phyloP scores from a whole-genome alignment of 2,113 vertebrate species.

The Brevimyrus niger region DNA sequence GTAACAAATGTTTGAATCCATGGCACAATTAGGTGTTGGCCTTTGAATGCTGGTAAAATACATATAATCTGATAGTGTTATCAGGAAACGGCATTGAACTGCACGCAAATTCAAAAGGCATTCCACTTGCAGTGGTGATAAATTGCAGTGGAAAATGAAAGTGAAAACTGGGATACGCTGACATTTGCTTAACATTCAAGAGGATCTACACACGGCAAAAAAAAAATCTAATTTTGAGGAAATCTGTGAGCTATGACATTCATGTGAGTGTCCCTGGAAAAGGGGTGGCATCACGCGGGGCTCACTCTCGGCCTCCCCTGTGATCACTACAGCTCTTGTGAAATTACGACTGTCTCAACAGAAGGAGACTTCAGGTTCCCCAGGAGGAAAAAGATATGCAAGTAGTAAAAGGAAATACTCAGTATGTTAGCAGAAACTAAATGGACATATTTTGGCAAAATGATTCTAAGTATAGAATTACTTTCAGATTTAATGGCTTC shows the following conservation, averaged over 20 bases:
- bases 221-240: neutral
- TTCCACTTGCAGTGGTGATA: neutral
- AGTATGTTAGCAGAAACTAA: neutral
- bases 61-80: neutral
- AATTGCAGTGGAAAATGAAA: neutral
- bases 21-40: neutral
- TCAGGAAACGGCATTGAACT: neutral
- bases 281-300: neutral
- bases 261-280: neutral
- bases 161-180: neutral
- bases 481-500: neutral
- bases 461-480: neutral
- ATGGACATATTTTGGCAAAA: neutral
- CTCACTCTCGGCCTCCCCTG: neutral
- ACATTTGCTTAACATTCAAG: conserved; percentile 11
- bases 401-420: neutral
- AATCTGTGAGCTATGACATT: conserved; percentile 1
- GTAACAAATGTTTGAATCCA: neutral
- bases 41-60: neutral
- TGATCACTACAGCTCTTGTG: neutral
- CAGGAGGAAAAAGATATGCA: neutral
- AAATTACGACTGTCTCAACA: neutral
- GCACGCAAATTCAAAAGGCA: conserved; percentile 2
- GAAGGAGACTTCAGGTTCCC: neutral
- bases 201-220: neutral